A percentile compares a stretch with the other conserved stretches of the same genome.
Evolutionary conservation across 1,140 invertebrate species (phyloP).

Genomic region (Nasonia vitripennis): DNA sequence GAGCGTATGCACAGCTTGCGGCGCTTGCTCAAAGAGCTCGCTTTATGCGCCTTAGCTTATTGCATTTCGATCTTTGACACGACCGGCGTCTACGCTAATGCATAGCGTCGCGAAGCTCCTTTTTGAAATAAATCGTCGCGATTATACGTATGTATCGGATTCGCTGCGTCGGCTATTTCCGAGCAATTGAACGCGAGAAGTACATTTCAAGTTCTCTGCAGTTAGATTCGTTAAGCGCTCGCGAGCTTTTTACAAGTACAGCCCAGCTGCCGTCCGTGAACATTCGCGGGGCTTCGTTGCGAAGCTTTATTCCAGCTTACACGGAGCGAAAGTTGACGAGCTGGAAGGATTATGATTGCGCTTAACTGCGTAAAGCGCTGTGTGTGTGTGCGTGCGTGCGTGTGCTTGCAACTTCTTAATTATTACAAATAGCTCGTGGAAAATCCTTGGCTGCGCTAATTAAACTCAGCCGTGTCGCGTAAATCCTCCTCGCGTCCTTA

Average conservation of each 20-base stretch:
- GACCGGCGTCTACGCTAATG: too few species aligned
- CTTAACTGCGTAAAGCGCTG: background rate
- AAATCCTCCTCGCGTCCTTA: background rate
- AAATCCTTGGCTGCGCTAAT: constrained; percentile 6
- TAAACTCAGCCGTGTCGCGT: constrained; percentile 6
- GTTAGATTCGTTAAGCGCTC: background rate
- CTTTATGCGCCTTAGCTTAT: background rate
- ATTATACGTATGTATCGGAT: too few species aligned
- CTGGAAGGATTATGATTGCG: background rate
- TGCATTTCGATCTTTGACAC: background rate
- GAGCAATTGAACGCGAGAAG: background rate
- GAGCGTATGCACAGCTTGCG: background rate
- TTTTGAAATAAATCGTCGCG: too few species aligned
- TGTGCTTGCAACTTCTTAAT: constrained; percentile 6
- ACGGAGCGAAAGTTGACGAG: background rate
- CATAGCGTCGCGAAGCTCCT: too few species aligned
- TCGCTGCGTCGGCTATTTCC: background rate
- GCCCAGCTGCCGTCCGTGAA: too few species aligned
- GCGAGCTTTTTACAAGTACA: background rate
- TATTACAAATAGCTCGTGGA: constrained; percentile 31
- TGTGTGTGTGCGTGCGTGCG: background rate
- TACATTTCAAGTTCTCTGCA: background rate
- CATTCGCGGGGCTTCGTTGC: too few species aligned
- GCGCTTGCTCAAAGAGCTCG: background rate
- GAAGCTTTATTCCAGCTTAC: too few species aligned